These are phyloP conservation scores for Stigmatopora nigra DNA, from an alignment of 2,113 vertebrate species.

Conservation along the genomic window DNA sequence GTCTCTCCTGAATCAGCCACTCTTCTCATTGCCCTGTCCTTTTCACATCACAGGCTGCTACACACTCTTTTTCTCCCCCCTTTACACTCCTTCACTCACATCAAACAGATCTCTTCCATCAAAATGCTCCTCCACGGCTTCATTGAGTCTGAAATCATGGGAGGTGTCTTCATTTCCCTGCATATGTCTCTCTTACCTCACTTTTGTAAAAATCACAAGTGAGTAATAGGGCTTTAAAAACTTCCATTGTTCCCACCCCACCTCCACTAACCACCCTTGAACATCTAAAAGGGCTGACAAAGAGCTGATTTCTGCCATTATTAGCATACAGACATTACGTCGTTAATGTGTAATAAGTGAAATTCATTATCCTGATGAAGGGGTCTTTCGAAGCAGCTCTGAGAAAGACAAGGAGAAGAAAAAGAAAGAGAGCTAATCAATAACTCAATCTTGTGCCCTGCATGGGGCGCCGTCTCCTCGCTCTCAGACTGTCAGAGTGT, in stretches of 20 bases:
- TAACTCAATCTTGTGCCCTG: conserved; percentile 66
- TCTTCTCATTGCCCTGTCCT: conserved; percentile 47
- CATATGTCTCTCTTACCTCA: conserved; percentile 28
- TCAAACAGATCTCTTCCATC: conserved; percentile 45
- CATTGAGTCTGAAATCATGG: conserved; percentile 38
- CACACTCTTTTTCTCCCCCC: conserved; percentile 35
- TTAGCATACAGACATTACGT: conserved; percentile 59
- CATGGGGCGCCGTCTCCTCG: conserved; percentile 59
- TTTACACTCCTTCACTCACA: conserved; percentile 41
- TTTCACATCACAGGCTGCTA: conserved; percentile 26
- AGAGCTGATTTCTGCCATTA: conserved; percentile 63
- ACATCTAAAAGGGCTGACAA: conserved; percentile 59
- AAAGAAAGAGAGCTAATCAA: conserved; percentile 58
- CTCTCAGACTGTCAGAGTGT: conserved; percentile 55
- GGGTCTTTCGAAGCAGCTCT: conserved; percentile 48
- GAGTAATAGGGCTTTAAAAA: conserved; percentile 35
- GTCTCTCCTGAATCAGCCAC: conserved; percentile 45
- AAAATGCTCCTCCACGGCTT: conserved; percentile 34
- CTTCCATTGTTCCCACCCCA: conserved; percentile 19
- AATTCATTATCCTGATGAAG: conserved; percentile 67
- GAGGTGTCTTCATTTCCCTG: conserved; percentile 36
- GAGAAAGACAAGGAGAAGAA: conserved; percentile 45
- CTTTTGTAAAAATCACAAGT: conserved; percentile 42
- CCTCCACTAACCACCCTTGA: conserved; percentile 31
- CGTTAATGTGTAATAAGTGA: conserved; percentile 67